Conservation (phyloP, 2,797 vertebrate species). For the Pseudocheirus occidentalis region DNA sequence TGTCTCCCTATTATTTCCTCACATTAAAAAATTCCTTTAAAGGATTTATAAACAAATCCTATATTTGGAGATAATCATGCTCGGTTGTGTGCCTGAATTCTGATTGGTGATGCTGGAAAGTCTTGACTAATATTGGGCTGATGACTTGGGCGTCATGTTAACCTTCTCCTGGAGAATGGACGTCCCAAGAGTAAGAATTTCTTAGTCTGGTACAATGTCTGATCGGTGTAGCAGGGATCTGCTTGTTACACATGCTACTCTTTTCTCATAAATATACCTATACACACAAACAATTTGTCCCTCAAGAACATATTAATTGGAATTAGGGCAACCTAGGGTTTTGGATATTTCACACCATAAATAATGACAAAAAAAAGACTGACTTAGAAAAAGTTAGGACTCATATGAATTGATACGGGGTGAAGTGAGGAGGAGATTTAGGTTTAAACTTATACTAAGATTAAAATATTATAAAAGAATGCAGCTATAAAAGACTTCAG, state of each 20-base stretch:
- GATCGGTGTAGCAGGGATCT: background rate
- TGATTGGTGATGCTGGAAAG: conserved; percentile 21
- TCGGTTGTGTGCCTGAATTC: conserved; percentile 54
- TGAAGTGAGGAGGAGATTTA: background rate
- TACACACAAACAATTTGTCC: conserved; percentile 43
- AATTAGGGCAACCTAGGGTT: conserved; percentile 36
- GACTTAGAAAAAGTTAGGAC: background rate
- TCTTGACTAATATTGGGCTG: conserved; percentile 42
- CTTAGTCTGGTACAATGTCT: background rate
- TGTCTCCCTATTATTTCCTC: conserved; percentile 11
- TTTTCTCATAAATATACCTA: conserved; percentile 49
- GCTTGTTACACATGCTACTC: background rate
- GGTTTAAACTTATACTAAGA: background rate
- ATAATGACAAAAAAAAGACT: background rate
- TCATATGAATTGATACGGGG: background rate
- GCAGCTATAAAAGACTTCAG: background rate
- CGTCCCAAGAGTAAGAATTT: conserved; percentile 37
- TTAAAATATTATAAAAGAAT: background rate
- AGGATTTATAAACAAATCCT: background rate
- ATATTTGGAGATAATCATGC: conserved; percentile 34
- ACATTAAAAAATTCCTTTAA: background rate
- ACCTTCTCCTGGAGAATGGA: background rate
- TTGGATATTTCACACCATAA: background rate
- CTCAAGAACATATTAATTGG: conserved; percentile 61
- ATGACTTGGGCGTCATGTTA: background rate